Evolutionary conservation across 2,888 invertebrate species (phyloP).

Genomic region (Lepetodrilus schrolli): DNA sequence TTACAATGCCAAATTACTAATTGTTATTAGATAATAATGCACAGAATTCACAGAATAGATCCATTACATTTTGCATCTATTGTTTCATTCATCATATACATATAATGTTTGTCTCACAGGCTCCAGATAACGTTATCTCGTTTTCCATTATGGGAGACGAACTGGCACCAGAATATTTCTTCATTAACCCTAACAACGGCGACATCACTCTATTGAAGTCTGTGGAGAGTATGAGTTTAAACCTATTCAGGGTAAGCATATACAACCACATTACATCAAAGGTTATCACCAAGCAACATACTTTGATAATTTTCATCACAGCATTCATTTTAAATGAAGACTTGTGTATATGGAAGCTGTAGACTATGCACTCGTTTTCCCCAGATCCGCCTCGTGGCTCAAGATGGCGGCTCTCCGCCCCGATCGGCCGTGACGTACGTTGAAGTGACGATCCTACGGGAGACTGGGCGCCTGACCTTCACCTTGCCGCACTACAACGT

Average conservation of each 20-base stretch:
- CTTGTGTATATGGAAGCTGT: too few relatives aligned
- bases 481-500: conserved; percentile 50
- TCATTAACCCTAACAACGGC: conserved; percentile 63
- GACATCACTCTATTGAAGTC: conserved; percentile 58
- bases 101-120: conserved; percentile 39
- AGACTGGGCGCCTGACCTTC: conserved; percentile 52
- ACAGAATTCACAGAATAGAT: too few relatives aligned
- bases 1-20: too few relatives aligned
- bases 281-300: too few relatives aligned
- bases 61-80: not conserved
- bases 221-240: conserved; percentile 52
- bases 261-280: not conserved
- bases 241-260: conserved; percentile 56
- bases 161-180: conserved; percentile 55
- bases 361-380: conserved; percentile 28
- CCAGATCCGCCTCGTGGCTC: conserved; percentile 62
- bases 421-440: conserved; percentile 51
- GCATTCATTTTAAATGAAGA: not conserved
- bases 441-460: conserved; percentile 59
- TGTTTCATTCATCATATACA: not conserved
- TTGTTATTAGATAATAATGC: too few relatives aligned
- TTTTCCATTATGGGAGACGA: conserved; percentile 49
- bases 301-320: not conserved
- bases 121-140: conserved; percentile 48
- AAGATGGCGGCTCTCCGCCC: conserved; percentile 61